phyloP scores from a whole-genome alignment of 2,113 vertebrate genomes.

The Potamarius usumacintae region DNA sequence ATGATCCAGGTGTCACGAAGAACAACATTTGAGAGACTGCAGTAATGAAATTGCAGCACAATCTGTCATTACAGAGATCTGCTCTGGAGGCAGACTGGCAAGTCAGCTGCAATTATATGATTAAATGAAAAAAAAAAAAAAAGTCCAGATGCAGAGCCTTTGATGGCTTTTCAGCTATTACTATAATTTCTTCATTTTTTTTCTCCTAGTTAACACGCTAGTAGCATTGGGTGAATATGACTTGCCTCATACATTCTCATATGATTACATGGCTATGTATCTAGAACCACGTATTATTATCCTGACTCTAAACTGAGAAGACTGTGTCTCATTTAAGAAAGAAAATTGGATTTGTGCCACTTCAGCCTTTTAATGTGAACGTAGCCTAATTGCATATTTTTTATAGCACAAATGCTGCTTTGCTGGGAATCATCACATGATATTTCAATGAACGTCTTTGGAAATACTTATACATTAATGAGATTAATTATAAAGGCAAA shows the following conservation, averaged over 20 bases:
- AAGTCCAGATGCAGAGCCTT: not conserved
- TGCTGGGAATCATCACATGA: constrained; percentile 37
- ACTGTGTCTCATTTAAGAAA: not conserved
- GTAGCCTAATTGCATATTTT: constrained; percentile 41
- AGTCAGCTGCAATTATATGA: not conserved
- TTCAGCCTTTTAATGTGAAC: not conserved
- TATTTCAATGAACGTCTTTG: constrained; percentile 70
- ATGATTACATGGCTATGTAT: not conserved
- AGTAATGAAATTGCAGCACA: not conserved
- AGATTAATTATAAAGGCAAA: constrained; percentile 64
- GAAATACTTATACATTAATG: constrained; percentile 74
- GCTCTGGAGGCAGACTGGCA: not conserved
- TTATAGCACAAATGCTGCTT: constrained; percentile 31
- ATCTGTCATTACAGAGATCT: not conserved
- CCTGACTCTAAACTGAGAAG: not conserved
- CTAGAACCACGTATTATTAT: not conserved
- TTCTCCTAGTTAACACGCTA: not conserved
- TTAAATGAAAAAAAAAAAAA: not conserved
- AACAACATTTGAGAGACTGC: not conserved
- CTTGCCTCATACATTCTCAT: not conserved
- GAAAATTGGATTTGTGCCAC: not conserved
- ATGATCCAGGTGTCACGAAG: not conserved
- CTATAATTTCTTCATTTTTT: not conserved
- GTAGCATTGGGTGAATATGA: not conserved
- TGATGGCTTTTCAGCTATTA: not conserved